Percentiles rank a stretch among this genome's conserved stretches.
Conservation (phyloP, 2,113 vertebrate genomes). For the Acinonyx jubatus region DNA sequence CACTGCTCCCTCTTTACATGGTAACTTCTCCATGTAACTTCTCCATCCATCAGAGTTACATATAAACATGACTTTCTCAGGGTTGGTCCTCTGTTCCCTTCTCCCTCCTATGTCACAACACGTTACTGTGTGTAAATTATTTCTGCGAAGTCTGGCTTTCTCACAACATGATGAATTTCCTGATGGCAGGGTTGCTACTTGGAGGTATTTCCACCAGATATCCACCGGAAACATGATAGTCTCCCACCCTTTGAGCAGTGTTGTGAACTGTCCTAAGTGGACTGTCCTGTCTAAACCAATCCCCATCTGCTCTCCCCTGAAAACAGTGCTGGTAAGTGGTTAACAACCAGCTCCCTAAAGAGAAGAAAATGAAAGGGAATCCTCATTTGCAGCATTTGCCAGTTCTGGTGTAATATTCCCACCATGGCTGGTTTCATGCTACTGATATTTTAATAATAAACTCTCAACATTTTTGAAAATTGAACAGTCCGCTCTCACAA, state of each 20-base stretch:
- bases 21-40: not conserved
- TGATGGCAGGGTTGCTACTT: not conserved
- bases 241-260: not conserved
- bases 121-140: not conserved
- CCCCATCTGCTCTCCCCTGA: not conserved
- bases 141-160: not conserved
- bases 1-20: not conserved
- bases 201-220: not conserved
- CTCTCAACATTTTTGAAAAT: not conserved
- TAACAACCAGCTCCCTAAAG: not conserved
- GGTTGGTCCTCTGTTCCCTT: not conserved
- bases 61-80: not conserved
- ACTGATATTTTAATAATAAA: conserved; percentile 19
- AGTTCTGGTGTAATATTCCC: not conserved
- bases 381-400: not conserved
- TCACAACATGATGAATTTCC: not conserved
- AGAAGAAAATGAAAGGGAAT: not conserved
- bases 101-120: not conserved
- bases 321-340: not conserved
- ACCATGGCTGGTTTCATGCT: not conserved
- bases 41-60: not conserved
- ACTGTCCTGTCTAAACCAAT: not conserved
- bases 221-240: not conserved
- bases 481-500: not conserved
- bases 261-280: not conserved